These are phyloP conservation scores for Hemicordylus capensis DNA, from an alignment of 2,113 vertebrate species.

Conservation along the genomic window DNA sequence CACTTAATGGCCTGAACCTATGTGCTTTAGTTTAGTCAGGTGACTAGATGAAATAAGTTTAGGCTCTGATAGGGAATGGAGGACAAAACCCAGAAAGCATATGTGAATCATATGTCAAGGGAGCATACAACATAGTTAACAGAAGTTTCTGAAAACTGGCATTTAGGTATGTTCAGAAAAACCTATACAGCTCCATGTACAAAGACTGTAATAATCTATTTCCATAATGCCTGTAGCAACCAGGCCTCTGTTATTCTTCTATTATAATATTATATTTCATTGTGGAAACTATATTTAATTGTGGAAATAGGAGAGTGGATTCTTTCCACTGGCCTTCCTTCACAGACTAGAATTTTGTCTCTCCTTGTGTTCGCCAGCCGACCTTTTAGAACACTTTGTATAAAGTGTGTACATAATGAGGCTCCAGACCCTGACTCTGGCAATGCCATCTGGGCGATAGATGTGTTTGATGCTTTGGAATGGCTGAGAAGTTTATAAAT, in stretches of 20 bases:
- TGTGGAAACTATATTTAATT: conserved; percentile 11
- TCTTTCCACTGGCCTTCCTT: conserved; percentile 17
- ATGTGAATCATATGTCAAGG: accelerated
- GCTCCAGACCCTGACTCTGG: background rate
- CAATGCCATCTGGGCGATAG: background rate
- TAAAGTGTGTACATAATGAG: background rate
- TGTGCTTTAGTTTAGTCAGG: background rate
- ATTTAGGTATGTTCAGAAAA: background rate
- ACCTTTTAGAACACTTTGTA: accelerated
- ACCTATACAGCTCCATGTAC: background rate
- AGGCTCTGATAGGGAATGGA: background rate
- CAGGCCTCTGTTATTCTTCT: background rate
- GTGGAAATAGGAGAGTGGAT: background rate
- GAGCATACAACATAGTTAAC: background rate
- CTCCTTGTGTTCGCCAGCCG: background rate
- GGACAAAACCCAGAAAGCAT: accelerated
- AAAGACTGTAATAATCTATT: conserved; percentile 7
- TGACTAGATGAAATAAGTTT: background rate
- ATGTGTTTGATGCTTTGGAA: background rate
- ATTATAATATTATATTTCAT: accelerated
- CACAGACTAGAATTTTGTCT: background rate
- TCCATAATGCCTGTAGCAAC: background rate
- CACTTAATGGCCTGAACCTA: background rate
- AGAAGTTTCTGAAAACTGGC: background rate
- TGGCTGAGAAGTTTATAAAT: background rate